These are phyloP conservation scores for Agonopterix subpropinquella DNA, from an alignment of 2,888 invertebrate genomes.

Conservation along the genomic window DNA sequence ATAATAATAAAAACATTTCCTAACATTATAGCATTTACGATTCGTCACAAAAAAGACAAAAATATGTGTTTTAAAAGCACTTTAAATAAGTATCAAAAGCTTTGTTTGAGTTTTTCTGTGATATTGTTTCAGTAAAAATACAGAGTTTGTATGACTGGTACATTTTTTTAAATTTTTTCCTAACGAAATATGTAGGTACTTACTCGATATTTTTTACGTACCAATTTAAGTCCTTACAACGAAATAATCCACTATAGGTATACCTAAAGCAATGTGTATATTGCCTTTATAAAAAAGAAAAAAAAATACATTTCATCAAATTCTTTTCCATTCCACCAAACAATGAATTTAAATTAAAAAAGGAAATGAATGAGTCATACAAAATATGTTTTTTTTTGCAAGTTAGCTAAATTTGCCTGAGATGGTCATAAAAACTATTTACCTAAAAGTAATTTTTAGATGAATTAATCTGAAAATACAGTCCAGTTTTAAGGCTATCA, in stretches of 20 bases:
- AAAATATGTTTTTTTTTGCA: no score
- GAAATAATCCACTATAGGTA: not conserved
- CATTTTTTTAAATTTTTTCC: not conserved
- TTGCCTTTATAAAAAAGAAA: no score
- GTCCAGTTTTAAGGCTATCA: no score
- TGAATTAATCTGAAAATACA: no score
- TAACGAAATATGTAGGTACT: no score
- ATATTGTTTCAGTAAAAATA: not conserved
- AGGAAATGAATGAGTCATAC: no score
- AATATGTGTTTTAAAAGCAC: conserved; percentile 11
- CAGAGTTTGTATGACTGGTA: not conserved
- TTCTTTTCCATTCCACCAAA: no score
- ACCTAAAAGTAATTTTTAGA: no score
- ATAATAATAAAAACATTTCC: not conserved
- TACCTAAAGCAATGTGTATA: not conserved
- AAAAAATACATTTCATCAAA: no score
- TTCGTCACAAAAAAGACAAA: conserved; percentile 12
- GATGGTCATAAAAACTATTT: no score
- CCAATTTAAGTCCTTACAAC: not conserved
- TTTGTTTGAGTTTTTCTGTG: not conserved
- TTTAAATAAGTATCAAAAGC: conserved; percentile 2
- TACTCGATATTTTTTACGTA: not conserved
- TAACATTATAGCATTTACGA: conserved; percentile 1
- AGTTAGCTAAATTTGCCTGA: no score
- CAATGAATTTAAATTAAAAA: no score